These are phyloP conservation scores for Jacana jacana DNA, from an alignment of 2,113 vertebrate genomes.

Conservation along the genomic window DNA sequence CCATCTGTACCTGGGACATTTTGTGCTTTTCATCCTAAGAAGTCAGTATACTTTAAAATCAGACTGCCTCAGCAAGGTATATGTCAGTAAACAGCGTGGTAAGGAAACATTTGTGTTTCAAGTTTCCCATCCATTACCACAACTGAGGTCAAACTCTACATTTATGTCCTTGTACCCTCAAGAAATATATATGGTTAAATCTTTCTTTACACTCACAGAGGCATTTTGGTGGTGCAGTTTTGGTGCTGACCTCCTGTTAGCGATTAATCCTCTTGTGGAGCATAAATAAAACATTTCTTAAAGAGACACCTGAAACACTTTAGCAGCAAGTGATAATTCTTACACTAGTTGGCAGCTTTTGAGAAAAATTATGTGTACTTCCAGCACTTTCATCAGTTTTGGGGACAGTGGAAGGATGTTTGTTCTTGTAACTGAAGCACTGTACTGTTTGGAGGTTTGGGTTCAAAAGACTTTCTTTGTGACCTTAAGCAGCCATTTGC, in stretches of 20 bases:
- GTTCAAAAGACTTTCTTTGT: neutral
- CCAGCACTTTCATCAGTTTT: neutral
- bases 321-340: constrained; percentile 21
- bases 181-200: neutral
- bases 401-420: neutral
- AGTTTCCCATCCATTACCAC: neutral
- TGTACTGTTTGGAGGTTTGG: neutral
- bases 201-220: neutral
- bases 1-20: neutral
- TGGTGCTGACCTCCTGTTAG: neutral
- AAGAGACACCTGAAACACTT: neutral
- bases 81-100: neutral
- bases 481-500: neutral
- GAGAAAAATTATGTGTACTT: neutral
- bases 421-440: neutral
- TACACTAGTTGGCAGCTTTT: neutral
- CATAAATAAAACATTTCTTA: neutral
- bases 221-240: neutral
- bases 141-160: neutral
- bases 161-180: neutral
- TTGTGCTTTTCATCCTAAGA: neutral
- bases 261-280: neutral
- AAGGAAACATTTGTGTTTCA: neutral
- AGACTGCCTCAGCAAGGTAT: neutral
- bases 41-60: neutral